phyloP scores from a whole-genome alignment of 2,888 invertebrate genomes.

The Aphidoletes aphidimyza region DNA sequence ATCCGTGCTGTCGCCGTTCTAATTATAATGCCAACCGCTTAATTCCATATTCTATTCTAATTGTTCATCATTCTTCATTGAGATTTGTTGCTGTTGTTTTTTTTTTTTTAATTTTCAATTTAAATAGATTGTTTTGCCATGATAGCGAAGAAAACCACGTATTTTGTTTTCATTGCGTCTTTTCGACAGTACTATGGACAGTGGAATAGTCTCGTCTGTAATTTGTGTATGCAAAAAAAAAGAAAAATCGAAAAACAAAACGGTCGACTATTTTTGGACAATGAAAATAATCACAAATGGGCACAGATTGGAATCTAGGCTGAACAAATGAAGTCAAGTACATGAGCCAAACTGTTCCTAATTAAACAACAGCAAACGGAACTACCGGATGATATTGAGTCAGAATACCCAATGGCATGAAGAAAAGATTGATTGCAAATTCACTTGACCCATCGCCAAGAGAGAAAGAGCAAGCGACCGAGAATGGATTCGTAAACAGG shows the following conservation, averaged over 20 bases:
- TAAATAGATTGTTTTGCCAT: too few species aligned
- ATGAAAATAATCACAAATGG: not conserved
- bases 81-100: too few species aligned
- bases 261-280: constrained; percentile 5
- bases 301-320: not conserved
- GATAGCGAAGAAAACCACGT: too few species aligned
- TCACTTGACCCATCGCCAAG: not conserved
- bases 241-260: too few species aligned
- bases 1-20: constrained; percentile 6
- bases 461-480: not conserved
- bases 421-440: not conserved
- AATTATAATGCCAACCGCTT: too few species aligned
- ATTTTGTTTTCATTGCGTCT: too few species aligned
- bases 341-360: not conserved
- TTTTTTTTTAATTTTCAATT: too few species aligned
- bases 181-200: too few species aligned
- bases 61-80: too few species aligned
- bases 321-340: not conserved
- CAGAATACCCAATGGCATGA: not conserved
- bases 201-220: too few species aligned
- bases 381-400: not conserved
- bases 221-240: too few species aligned
- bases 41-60: too few species aligned
- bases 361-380: constrained; percentile 17
- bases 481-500: not conserved